Base-by-base conservation (phyloP, 2,888 invertebrate genomes). In the Drosophila ochracea region DNA sequence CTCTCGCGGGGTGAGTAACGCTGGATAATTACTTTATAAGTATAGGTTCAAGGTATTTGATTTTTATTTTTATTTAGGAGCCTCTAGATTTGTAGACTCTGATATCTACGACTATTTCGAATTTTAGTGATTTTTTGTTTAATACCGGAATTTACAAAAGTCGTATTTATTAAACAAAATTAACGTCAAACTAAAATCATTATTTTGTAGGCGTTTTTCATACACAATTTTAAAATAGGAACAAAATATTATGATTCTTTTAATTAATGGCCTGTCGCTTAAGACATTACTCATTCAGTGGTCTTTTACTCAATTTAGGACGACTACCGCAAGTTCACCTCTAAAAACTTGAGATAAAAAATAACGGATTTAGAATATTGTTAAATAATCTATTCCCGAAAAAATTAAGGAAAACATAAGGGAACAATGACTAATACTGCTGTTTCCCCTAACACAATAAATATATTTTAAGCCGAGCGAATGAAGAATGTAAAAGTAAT, bases 1-100 rank as follows among this genome's bases (percentile, higher is more conserved):
- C 58, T 95, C 96, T 28, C 96, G 97, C 93, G 97, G 97, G 94
- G 97, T 98, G 94, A 95, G 95, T 94, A 67, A 35, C 11, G 19
- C n/a, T 28, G 3, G 9, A 9, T 47, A 53, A 25, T 25, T 19
- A 41, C 4, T 6, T 30, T 21, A 54, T 3, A 11, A 21, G 2
- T 21, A 5, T 11, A 43, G 11, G 1, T 43, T 0, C 5, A 21
- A 21, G 5, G 0, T 5, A 43, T 43, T 43, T 1, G 21, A 11
- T 41, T 11, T n/a, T 41, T n/a, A 41, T 10, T 41, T 41, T 10
- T 19, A 19, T 19, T 1, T 19, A 19, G 39, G 1, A 1, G 4
- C 1, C 3, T 43, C 11, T 21, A 21, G 6, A 13, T 43, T 21
- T 21, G 43, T 13, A 6, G 43, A 6, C 21, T 21, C 11, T 21